Evolutionary conservation across 2,888 invertebrate genomes (phyloP).

Genomic region (Vanessa cardui): DNA sequence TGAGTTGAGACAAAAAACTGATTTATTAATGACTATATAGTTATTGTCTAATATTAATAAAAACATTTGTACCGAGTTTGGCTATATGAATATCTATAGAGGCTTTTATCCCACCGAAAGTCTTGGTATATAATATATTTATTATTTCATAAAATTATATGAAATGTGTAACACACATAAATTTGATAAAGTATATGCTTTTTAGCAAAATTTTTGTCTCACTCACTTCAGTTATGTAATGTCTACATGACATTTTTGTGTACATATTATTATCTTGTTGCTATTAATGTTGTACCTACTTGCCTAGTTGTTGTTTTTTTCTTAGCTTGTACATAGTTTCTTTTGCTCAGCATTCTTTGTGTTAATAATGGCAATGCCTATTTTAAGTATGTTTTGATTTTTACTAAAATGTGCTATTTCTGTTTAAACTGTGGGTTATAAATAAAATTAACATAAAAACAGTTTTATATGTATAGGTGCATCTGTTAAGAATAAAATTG

Average conservation of each 20-base stretch:
- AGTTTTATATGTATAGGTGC: not conserved
- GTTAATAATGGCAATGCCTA: slow-evolving; percentile 40
- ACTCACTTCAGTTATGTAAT: not conserved
- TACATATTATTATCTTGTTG: slow-evolving; percentile 16
- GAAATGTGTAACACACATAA: not conserved
- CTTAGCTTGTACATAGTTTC: slow-evolving; percentile 39
- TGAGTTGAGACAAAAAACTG: slow-evolving; percentile 12
- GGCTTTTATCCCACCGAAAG: slow-evolving; percentile 29
- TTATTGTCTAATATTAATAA: not conserved
- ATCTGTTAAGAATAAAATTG: not conserved
- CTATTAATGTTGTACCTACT: slow-evolving; percentile 21
- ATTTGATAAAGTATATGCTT: not conserved
- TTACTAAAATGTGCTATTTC: slow-evolving; percentile 2
- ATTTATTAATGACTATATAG: not conserved
- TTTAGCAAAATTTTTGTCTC: slow-evolving; percentile 13
- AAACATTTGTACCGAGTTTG: no score
- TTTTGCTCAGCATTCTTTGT: slow-evolving; percentile 38
- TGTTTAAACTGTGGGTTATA: not conserved
- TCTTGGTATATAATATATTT: slow-evolving; percentile 12
- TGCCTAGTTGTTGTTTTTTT: slow-evolving; percentile 21
- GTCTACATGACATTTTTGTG: slow-evolving; percentile 6
- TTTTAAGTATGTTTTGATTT: slow-evolving; percentile 12
- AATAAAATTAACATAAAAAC: slow-evolving; percentile 1
- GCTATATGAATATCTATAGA: slow-evolving; percentile 8
- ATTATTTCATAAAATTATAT: not conserved